A percentile compares a stretch with the other conserved stretches of the same genome.
phyloP scores from a whole-genome alignment of 2,888 invertebrate species.

The Parnassius orleans region DNA sequence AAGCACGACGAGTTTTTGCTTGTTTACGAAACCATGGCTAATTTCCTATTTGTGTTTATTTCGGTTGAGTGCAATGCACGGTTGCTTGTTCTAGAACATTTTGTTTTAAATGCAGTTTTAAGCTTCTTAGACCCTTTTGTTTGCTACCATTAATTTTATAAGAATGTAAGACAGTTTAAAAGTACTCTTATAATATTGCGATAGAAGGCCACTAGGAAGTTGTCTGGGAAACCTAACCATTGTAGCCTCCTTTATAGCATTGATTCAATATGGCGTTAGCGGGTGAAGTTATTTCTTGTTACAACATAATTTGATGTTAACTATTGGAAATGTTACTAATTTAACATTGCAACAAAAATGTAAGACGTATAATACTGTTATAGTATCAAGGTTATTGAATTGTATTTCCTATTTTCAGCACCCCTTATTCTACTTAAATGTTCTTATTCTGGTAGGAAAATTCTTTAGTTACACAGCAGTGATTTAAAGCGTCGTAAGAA shows the following conservation, averaged over 20 bases:
- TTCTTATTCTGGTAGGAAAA: too few species aligned
- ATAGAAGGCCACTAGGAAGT: conserved; percentile 12
- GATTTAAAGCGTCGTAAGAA: too few species aligned
- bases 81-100: conserved; percentile 17
- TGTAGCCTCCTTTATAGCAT: neutral
- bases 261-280: neutral
- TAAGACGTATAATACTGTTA: neutral
- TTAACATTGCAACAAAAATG: neutral
- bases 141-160: too few species aligned
- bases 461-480: too few species aligned
- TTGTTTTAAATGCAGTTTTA: too few species aligned
- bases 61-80: conserved; percentile 1
- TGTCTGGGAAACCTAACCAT: conserved; percentile 14
- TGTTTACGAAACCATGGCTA: conserved; percentile 13
- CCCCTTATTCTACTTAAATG: too few species aligned
- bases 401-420: too few species aligned
- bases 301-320: neutral
- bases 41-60: conserved; percentile 9
- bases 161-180: too few species aligned
- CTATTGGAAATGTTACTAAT: too few species aligned
- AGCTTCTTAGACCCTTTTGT: too few species aligned
- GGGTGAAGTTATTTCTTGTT: neutral
- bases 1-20: conserved; percentile 21
- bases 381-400: too few species aligned
- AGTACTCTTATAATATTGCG: too few species aligned